These are phyloP conservation scores for Clanis bilineata DNA, from an alignment of 2,888 invertebrate genomes.

Conservation along the genomic window DNA sequence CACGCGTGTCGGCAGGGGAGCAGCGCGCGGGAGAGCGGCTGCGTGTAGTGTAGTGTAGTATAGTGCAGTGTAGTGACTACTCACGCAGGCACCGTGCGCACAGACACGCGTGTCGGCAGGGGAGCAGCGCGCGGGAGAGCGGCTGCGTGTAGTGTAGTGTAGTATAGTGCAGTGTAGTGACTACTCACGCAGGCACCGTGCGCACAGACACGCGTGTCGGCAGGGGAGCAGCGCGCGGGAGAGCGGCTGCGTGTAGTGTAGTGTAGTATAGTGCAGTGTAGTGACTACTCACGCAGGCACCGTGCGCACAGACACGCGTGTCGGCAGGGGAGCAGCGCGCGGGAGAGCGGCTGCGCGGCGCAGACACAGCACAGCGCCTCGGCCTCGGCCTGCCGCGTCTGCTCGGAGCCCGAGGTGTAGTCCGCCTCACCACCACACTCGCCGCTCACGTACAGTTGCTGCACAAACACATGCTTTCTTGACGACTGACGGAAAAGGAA, in stretches of 20 bases:
- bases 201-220: no score
- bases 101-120: no score
- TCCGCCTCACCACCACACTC: slow-evolving; percentile 78
- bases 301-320: slow-evolving; percentile 93
- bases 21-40: no score
- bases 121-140: no score
- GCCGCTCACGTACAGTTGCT: slow-evolving; percentile 90
- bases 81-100: no score
- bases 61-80: not conserved
- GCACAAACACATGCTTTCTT: slow-evolving; percentile 28
- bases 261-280: not conserved
- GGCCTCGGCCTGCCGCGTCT: slow-evolving; percentile 27
- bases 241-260: not conserved
- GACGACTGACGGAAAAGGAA: no score
- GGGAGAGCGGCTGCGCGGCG: slow-evolving; percentile 88
- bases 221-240: no score
- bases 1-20: no score
- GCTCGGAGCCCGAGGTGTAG: slow-evolving; percentile 56
- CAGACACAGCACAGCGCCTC: slow-evolving; percentile 89
- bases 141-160: not conserved
- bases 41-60: no score
- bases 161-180: no score
- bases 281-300: slow-evolving; percentile 86
- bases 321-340: slow-evolving; percentile 91
- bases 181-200: no score